Evolutionary conservation across 2,888 invertebrate genomes (phyloP).

Genomic region (Macrophya alboannulata): DNA sequence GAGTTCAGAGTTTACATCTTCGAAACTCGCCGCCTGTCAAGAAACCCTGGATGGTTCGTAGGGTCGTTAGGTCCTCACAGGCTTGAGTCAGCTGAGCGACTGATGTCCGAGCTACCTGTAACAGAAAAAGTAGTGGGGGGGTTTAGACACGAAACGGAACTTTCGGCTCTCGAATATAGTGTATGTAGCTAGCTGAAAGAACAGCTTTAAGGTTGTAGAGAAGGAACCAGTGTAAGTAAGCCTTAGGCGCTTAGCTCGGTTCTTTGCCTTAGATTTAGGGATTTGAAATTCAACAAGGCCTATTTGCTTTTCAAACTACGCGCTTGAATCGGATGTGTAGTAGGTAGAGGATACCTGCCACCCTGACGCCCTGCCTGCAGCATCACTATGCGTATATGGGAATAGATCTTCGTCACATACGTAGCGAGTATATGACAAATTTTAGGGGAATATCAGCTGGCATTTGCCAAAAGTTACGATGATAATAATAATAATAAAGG

Average conservation of each 20-base stretch:
- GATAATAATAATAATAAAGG: background rate
- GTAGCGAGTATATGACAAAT: background rate
- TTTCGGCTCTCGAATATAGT: conserved; percentile 15
- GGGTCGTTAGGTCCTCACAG: conserved; percentile 50
- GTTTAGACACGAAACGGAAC: conserved; percentile 25
- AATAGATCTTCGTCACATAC: background rate
- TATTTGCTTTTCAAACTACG: conserved; percentile 49
- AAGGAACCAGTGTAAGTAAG: conserved; percentile 21
- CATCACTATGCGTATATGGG: background rate
- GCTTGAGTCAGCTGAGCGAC: conserved; percentile 55
- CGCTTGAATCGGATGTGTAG: background rate
- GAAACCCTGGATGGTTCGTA: conserved; percentile 37
- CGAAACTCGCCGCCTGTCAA: conserved; percentile 33
- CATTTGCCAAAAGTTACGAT: background rate
- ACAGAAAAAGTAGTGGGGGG: conserved; percentile 53
- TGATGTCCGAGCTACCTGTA: conserved; percentile 56
- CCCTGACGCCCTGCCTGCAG: background rate
- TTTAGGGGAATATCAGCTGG: background rate
- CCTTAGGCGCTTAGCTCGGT: conserved; percentile 46
- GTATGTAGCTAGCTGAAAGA: background rate
- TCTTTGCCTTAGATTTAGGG: conserved; percentile 53
- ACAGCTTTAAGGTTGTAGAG: conserved; percentile 27
- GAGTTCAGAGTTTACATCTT: conserved; percentile 37
- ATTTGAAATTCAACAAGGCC: conserved; percentile 50
- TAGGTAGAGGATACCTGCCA: background rate